phyloP scores from a whole-genome alignment of 2,797 vertebrate genomes.

The Nasua narica region DNA sequence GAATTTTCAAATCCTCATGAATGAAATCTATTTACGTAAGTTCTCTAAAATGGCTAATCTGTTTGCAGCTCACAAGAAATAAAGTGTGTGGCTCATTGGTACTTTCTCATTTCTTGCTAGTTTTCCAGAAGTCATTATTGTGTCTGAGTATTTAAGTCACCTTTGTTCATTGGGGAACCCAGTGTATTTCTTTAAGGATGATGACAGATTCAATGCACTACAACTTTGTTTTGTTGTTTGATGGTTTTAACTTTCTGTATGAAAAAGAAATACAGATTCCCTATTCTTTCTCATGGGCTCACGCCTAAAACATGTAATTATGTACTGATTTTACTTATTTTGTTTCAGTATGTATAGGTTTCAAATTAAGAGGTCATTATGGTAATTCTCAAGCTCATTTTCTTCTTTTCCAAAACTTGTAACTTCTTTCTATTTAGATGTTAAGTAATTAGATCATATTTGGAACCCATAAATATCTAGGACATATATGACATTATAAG shows the following conservation, averaged over 20 bases:
- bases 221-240: not conserved
- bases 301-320: not conserved
- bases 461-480: not conserved
- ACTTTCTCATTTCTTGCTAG: not conserved
- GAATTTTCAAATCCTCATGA: not conserved
- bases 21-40: not conserved
- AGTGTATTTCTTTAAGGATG: not conserved
- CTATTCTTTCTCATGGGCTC: not conserved
- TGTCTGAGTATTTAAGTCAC: not conserved
- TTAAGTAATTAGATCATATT: slow-evolving; percentile 11
- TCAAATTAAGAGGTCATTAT: not conserved
- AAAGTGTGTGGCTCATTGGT: not conserved
- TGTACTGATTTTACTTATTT: slow-evolving; percentile 13
- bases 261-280: not conserved
- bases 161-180: not conserved
- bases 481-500: not conserved
- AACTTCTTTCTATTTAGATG: not conserved
- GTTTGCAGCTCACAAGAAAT: not conserved
- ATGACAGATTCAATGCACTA: not conserved
- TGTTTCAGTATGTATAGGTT: not conserved
- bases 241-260: not conserved
- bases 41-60: not conserved
- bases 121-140: not conserved
- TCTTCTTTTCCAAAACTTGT: not conserved
- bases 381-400: slow-evolving; percentile 1